A percentile compares a stretch with the other conserved stretches of the same genome.
phyloP scores from a whole-genome alignment of 2,888 invertebrate species.

The Tanypteryx hageni region DNA sequence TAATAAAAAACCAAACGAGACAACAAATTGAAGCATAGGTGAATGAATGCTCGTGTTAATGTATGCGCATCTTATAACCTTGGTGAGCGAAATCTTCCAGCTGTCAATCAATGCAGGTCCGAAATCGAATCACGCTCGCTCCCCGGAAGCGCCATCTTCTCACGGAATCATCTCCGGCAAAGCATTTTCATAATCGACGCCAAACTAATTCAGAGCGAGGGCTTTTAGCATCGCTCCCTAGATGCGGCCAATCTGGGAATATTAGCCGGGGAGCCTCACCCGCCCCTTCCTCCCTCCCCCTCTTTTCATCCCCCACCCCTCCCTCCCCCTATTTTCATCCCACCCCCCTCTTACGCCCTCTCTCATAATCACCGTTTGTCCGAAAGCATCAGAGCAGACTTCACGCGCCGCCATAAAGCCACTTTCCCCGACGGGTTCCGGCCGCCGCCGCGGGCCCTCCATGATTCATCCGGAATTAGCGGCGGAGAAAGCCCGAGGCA shows the following conservation, averaged over 20 bases:
- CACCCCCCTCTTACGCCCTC: neutral
- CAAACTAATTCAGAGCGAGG: slow-evolving; percentile 50
- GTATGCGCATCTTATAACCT: no score
- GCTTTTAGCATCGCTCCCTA: slow-evolving; percentile 53
- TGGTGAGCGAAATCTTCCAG: no score
- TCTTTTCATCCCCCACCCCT: neutral
- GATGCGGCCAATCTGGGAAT: slow-evolving; percentile 54
- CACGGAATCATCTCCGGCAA: neutral
- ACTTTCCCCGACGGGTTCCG: neutral
- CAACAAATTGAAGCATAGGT: no score
- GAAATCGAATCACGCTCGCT: slow-evolving; percentile 22
- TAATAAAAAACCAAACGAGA: no score
- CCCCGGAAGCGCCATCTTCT: neutral
- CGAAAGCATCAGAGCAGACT: slow-evolving; percentile 24
- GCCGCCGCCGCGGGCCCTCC: neutral
- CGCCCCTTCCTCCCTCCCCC: no score
- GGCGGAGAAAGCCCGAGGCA: slow-evolving; percentile 38
- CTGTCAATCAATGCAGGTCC: neutral
- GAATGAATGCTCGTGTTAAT: no score
- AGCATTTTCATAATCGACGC: slow-evolving; percentile 33
- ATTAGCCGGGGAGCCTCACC: slow-evolving; percentile 1
- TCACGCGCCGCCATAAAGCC: slow-evolving; percentile 9
- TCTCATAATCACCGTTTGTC: slow-evolving; percentile 51
- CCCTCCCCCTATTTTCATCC: no score
- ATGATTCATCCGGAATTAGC: slow-evolving; percentile 62